Evolutionary conservation across 2,888 invertebrate genomes (phyloP), one percentile per base, ranked within the genome.

Genomic region (Drosophila prolongata): DNA sequence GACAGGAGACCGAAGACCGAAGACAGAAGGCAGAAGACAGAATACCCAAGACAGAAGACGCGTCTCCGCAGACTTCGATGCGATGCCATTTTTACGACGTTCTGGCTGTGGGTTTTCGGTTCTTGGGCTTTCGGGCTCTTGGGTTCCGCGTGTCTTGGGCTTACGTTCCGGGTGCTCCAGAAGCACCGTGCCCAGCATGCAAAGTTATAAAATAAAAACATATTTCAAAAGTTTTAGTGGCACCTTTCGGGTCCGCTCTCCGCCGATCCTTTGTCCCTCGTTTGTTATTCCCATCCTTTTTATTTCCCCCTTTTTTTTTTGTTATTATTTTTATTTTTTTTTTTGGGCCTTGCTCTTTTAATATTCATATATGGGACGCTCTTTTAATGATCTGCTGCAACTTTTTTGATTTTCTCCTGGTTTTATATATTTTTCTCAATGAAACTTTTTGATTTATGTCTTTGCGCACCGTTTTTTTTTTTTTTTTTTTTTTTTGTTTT

Each of bases 151-250:
- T 38, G 19, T 40, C 14, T 19, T 27, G 34, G 6, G 40, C 19
- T 46, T 59, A 24, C 37, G 14, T 27, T 44, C 30, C 40, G 57
- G 27, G 24, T 38, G 37, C 34, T 47, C 47, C 47, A 83, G 83
- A 83, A 83, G 83, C 89, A 78, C 81, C 89, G 80, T 87, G 87
- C 83, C 72, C 83, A 83, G 83, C 83, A 89, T 87, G 83, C 87
- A 87, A 78, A 89, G 87, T 84, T 89, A 89, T 83, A 83, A 83
- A 89, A 89, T 78, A 83, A 83, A 87, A 89, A 89, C 89, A 89
- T 87, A 84, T 89, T 89, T 87, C 82, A 87, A 87, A 87, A 87
- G 79, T 90, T 89, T 87, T 90, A 87, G 87, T 90, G 87, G 85
- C 87, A 89, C 79, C 85, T 84, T 83, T 59, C 53, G 57, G 57